Conservation (phyloP, 2,888 invertebrate genomes). For the Athalia cordata region DNA sequence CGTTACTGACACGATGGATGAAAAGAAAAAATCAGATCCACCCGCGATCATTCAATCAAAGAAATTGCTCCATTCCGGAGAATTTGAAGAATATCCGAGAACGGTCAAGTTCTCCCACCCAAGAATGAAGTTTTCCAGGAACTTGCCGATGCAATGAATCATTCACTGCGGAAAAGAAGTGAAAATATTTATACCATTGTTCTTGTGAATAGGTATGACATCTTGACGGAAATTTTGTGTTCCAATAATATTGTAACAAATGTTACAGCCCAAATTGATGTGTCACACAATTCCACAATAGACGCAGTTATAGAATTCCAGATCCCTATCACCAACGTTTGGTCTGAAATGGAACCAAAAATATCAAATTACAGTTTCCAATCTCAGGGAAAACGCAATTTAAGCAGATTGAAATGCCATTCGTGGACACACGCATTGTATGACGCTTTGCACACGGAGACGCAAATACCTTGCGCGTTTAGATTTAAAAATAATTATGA, state of each 20-base stretch:
- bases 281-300: not conserved
- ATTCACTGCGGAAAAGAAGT: not conserved
- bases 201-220: not conserved
- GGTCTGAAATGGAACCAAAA: not conserved
- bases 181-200: slow-evolving; percentile 4
- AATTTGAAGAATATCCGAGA: not conserved
- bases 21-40: no score
- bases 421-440: slow-evolving; percentile 7
- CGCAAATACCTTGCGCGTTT: not conserved
- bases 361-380: not conserved
- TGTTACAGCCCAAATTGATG: not conserved
- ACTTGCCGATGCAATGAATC: not conserved
- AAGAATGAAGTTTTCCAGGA: not conserved
- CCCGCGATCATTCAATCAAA: no score
- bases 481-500: slow-evolving; percentile 2
- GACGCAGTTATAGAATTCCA: not conserved
- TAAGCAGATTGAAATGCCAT: not conserved
- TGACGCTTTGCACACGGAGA: not conserved
- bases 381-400: not conserved
- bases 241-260: not conserved
- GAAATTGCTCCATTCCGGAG: not conserved
- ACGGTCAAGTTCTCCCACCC: not conserved
- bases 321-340: not conserved
- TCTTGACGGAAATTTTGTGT: not conserved
- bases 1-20: no score